Evolutionary conservation across 2,797 vertebrate species (phyloP).

Genomic region (Miopithecus talapoin): DNA sequence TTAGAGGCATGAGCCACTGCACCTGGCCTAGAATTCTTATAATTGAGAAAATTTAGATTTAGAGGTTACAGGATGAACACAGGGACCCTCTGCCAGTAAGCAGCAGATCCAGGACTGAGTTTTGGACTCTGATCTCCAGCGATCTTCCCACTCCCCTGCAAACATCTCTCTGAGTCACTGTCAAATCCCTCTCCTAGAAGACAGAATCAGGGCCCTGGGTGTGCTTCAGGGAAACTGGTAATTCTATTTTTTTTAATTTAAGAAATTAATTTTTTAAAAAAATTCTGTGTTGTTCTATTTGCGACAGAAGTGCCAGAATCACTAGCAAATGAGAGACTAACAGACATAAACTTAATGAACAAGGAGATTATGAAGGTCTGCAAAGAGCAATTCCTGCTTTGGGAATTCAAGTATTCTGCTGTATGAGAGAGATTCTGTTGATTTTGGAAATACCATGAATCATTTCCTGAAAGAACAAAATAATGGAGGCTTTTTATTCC

Average conservation of each 20-base stretch:
- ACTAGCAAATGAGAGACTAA: neutral
- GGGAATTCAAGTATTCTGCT: slow-evolving; percentile 66
- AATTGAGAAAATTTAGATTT: neutral
- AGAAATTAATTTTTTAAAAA: neutral
- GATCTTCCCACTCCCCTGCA: neutral
- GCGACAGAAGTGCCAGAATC: neutral
- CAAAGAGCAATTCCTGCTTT: slow-evolving; percentile 9
- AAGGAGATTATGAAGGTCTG: neutral
- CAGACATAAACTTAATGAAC: neutral
- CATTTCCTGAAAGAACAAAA: slow-evolving; percentile 75
- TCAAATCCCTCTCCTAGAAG: neutral
- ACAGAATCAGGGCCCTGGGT: neutral
- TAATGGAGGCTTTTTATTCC: slow-evolving; percentile 60
- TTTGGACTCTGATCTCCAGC: neutral
- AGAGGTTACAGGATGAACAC: neutral
- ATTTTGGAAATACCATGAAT: slow-evolving; percentile 69
- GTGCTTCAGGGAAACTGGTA: neutral
- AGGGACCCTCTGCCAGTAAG: neutral
- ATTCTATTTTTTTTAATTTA: neutral
- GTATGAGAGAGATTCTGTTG: slow-evolving; percentile 62
- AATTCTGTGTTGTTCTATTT: neutral
- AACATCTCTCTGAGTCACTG: neutral
- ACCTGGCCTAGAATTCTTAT: neutral
- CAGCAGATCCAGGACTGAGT: neutral
- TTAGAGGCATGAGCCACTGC: neutral